Percentiles rank a stretch among this genome's conserved stretches.
These are phyloP conservation scores for Drosophila parvula DNA, from an alignment of 1,140 invertebrate genomes.

Conservation along the genomic window DNA sequence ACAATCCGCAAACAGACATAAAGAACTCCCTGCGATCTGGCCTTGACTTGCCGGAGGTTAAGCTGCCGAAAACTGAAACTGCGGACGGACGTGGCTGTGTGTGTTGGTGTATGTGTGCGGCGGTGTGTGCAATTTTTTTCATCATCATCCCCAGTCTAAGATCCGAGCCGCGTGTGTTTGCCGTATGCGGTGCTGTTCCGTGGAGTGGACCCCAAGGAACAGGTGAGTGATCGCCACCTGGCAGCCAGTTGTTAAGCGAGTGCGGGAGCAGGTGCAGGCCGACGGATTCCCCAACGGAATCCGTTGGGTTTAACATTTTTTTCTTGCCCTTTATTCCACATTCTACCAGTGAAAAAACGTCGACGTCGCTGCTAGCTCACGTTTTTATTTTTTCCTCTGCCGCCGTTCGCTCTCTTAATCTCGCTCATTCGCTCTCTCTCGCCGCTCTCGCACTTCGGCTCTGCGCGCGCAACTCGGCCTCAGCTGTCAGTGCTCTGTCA, in stretches of 20 bases:
- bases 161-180: slow-evolving; percentile 51
- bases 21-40: slow-evolving; percentile 24
- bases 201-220: slow-evolving; percentile 16
- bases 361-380: slow-evolving; percentile 53
- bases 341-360: slow-evolving; percentile 40
- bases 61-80: slow-evolving; percentile 32
- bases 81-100: slow-evolving; percentile 30
- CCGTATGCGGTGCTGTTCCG: slow-evolving; percentile 2
- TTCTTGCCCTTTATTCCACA: slow-evolving; percentile 44
- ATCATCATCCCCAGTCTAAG: slow-evolving; percentile 36
- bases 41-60: slow-evolving; percentile 52
- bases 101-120: slow-evolving; percentile 41
- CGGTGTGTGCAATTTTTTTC: slow-evolving; percentile 68
- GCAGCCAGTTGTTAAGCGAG: slow-evolving; percentile 22
- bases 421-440: slow-evolving; percentile 24
- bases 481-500: slow-evolving; percentile 67
- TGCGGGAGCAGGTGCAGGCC: slow-evolving; percentile 39
- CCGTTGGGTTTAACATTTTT: slow-evolving; percentile 45
- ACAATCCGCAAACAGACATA: slow-evolving; percentile 1
- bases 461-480: slow-evolving; percentile 34
- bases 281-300: slow-evolving; percentile 33
- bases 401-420: slow-evolving; percentile 32
- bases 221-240: slow-evolving; percentile 56
- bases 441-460: slow-evolving; percentile 20
- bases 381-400: slow-evolving; percentile 36